A percentile compares a stretch with the other conserved stretches of the same genome.
Evolutionary conservation across 1,140 invertebrate genomes (phyloP).

Genomic region (Bemisia tabaci): DNA sequence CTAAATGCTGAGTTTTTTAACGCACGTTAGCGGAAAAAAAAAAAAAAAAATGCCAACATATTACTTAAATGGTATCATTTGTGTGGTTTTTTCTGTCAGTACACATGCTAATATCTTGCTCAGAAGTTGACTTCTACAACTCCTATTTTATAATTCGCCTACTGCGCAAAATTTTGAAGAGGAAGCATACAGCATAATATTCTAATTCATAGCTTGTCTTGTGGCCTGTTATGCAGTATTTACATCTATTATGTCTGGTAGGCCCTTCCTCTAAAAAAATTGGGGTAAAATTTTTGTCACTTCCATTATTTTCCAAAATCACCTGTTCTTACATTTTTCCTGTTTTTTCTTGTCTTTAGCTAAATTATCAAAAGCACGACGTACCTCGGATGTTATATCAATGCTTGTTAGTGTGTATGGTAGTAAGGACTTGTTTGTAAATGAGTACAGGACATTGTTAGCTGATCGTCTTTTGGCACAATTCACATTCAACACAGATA

Average conservation of each 20-base stretch:
- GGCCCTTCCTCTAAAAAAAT: constrained; percentile 7
- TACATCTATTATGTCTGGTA: neutral
- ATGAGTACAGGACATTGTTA: constrained; percentile 89
- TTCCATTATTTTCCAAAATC: neutral
- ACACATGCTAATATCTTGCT: too few relatives aligned
- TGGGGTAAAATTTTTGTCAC: neutral
- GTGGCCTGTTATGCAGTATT: neutral
- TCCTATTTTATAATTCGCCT: too few relatives aligned
- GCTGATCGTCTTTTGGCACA: constrained; percentile 83
- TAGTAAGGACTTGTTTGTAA: constrained; percentile 95
- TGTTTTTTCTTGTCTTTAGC: constrained; percentile 30
- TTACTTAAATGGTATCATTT: too few relatives aligned
- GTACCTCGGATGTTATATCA: constrained; percentile 89
- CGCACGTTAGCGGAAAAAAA: too few relatives aligned
- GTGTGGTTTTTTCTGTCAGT: too few relatives aligned
- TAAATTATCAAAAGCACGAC: constrained; percentile 39
- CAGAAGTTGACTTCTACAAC: too few relatives aligned
- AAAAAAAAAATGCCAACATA: too few relatives aligned
- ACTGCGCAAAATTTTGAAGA: too few relatives aligned
- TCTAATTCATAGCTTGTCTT: neutral
- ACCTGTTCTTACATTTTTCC: too few relatives aligned
- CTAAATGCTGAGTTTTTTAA: too few relatives aligned
- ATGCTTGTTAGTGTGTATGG: constrained; percentile 98
- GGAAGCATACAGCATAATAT: too few relatives aligned
- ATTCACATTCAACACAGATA: constrained; percentile 75